Evolutionary conservation across 2,888 invertebrate genomes (phyloP).

Genomic region (Cantharis flavilabris): DNA sequence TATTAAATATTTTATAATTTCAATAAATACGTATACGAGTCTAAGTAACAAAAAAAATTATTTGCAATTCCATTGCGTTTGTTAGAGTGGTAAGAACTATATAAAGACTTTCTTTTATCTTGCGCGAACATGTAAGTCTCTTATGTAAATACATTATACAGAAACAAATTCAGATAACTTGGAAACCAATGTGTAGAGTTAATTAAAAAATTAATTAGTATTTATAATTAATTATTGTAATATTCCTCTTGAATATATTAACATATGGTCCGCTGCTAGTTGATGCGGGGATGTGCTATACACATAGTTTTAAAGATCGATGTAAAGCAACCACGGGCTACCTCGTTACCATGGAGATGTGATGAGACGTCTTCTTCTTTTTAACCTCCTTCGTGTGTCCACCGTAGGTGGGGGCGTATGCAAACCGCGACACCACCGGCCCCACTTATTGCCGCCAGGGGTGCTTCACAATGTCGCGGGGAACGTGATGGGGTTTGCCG

Average conservation of each 20-base stretch:
- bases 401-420: constrained; percentile 48
- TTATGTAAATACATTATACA: background rate
- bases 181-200: background rate
- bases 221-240: constrained; percentile 20
- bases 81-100: background rate
- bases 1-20: background rate
- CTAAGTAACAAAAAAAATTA: background rate
- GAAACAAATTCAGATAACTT: background rate
- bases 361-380: constrained; percentile 58
- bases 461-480: constrained; percentile 31
- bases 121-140: background rate
- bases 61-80: background rate
- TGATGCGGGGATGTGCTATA: constrained; percentile 42
- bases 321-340: constrained; percentile 58
- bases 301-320: constrained; percentile 58
- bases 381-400: constrained; percentile 56
- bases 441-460: constrained; percentile 41
- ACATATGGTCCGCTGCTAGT: constrained; percentile 35
- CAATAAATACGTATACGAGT: background rate
- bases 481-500: constrained; percentile 26
- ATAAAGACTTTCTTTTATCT: background rate
- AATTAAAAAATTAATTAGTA: constrained; percentile 10
- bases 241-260: constrained; percentile 23
- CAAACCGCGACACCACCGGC: constrained; percentile 46
- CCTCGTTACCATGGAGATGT: constrained; percentile 60